phyloP scores from a whole-genome alignment of 1,140 invertebrate species.

The Ladona fulva region DNA sequence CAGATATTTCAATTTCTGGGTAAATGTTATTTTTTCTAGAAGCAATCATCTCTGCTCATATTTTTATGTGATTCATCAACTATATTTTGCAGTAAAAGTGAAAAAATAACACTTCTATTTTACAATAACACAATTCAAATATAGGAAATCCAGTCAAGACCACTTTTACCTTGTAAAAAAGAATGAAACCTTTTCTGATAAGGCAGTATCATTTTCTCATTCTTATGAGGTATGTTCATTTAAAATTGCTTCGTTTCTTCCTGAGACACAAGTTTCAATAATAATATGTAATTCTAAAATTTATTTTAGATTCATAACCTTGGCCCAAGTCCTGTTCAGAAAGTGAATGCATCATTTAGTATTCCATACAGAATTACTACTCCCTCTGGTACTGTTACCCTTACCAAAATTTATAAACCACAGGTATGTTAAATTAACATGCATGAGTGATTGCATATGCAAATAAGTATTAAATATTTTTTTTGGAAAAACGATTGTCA shows the following conservation, averaged over 20 bases:
- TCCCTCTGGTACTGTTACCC: too few relatives aligned
- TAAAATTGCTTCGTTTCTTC: background rate
- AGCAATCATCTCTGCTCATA: background rate
- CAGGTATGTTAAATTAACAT: too few relatives aligned
- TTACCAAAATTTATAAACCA: too few relatives aligned
- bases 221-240: background rate
- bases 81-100: background rate
- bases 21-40: background rate
- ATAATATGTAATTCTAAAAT: background rate
- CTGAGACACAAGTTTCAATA: background rate
- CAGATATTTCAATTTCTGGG: slow-evolving; percentile 5
- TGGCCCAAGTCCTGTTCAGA: background rate
- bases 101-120: background rate
- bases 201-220: background rate
- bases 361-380: background rate
- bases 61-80: background rate
- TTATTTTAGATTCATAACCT: background rate
- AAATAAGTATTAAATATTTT: too few relatives aligned
- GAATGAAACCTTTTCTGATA: background rate
- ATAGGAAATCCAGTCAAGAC: background rate
- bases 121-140: background rate
- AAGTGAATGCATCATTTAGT: background rate
- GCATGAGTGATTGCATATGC: too few relatives aligned
- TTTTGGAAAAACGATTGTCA: too few relatives aligned
- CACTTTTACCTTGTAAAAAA: background rate